These are phyloP conservation scores for Drosophila trapezifrons DNA, from an alignment of 1,140 invertebrate species.

Conservation along the genomic window DNA sequence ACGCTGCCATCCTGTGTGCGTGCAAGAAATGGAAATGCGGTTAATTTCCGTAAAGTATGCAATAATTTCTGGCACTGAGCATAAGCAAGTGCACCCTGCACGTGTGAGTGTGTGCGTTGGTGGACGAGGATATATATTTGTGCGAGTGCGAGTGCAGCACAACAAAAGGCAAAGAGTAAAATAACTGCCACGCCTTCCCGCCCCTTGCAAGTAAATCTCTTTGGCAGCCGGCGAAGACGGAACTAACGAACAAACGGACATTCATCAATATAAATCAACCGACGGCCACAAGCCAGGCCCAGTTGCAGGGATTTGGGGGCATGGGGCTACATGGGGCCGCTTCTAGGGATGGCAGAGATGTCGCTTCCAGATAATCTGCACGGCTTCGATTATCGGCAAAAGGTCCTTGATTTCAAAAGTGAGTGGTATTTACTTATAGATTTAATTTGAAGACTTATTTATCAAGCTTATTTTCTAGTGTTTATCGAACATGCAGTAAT, in stretches of 20 bases:
- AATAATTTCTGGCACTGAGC: conserved; percentile 80
- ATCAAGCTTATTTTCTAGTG: too few species aligned
- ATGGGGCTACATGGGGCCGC: not conserved
- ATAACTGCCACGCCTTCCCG: conserved; percentile 62
- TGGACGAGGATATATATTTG: conserved; percentile 13
- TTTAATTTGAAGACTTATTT: too few species aligned
- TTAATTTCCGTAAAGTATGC: conserved; percentile 84
- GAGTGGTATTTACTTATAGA: too few species aligned
- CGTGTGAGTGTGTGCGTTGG: conserved; percentile 21
- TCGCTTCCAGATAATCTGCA: not conserved
- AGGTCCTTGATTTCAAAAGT: not conserved
- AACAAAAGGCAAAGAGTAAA: conserved; percentile 63
- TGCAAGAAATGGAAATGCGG: conserved; percentile 83
- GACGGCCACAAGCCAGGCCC: conserved; percentile 66
- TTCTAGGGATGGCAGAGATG: conserved; percentile 7
- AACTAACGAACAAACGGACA: conserved; percentile 82
- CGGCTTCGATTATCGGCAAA: not conserved
- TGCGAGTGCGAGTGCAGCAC: conserved; percentile 37
- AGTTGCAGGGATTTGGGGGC: conserved; percentile 20
- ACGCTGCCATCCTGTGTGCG: conserved; percentile 68
- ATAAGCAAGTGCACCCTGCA: conserved; percentile 56
- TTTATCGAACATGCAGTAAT: not conserved
- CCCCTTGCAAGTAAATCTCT: conserved; percentile 71
- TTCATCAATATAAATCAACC: conserved; percentile 84
- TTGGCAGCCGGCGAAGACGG: conserved; percentile 77